phyloP scores from a whole-genome alignment of 2,797 vertebrate genomes.

The Ctenopoma multispine region DNA sequence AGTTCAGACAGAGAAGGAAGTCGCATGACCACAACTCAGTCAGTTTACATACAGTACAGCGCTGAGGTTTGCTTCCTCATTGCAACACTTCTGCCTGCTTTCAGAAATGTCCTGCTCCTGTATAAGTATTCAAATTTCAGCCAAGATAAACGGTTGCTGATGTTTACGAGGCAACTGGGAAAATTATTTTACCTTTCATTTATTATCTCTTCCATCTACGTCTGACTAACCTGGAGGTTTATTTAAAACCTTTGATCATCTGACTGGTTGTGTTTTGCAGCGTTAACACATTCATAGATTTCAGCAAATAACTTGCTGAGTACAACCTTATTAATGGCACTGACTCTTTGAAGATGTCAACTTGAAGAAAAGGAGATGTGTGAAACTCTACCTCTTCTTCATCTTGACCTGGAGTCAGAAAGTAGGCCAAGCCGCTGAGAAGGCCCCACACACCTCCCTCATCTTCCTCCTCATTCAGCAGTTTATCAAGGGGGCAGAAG shows the following conservation, averaged over 20 bases:
- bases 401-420: conserved; percentile 80
- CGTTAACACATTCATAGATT: neutral
- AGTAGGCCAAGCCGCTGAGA: conserved; percentile 79
- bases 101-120: no score
- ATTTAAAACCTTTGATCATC: neutral
- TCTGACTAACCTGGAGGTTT: neutral
- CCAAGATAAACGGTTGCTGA: no score
- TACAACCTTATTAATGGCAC: neutral
- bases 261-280: neutral
- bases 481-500: conserved; percentile 80
- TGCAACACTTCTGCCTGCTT: no score
- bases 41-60: no score
- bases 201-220: no score
- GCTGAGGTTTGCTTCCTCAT: no score
- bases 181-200: neutral
- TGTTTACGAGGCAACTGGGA: neutral
- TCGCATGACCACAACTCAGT: no score
- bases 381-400: conserved; percentile 80
- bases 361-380: neutral
- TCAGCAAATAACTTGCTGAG: neutral
- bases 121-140: no score
- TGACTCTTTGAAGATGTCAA: neutral
- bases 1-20: neutral
- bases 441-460: conserved; percentile 79
- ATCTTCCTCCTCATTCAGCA: conserved; percentile 78